Conservation (phyloP, 2,888 invertebrate genomes). For the Lycocerus yunnanus region DNA sequence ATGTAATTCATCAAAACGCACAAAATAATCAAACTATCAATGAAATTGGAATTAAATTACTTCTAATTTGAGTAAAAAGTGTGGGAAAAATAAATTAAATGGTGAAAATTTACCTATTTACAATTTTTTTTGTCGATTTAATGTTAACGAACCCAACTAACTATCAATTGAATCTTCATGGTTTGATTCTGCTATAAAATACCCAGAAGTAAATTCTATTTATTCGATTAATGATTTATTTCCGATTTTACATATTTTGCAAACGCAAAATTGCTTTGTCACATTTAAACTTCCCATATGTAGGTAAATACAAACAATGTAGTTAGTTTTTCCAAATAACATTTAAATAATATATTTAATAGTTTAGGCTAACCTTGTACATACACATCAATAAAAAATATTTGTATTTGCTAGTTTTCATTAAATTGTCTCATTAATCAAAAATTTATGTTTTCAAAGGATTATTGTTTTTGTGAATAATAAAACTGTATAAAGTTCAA, state of each 20-base stretch:
- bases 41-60: not conserved
- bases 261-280: not conserved
- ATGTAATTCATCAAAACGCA: not conserved
- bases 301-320: too few species aligned
- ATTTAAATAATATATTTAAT: not conserved
- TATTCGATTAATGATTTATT: slow-evolving; percentile 20
- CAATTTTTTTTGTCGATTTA: not conserved
- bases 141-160: slow-evolving; percentile 14
- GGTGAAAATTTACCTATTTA: not conserved
- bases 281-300: not conserved
- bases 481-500: not conserved
- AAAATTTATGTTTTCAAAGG: not conserved
- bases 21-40: not conserved
- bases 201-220: slow-evolving; percentile 4
- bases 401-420: not conserved
- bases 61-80: not conserved
- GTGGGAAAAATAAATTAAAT: not conserved
- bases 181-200: slow-evolving; percentile 15
- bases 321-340: too few species aligned
- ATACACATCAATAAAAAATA: not conserved
- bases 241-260: slow-evolving; percentile 15
- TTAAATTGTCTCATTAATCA: not conserved
- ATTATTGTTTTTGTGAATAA: not conserved
- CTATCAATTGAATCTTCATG: slow-evolving; percentile 21
- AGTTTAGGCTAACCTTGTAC: not conserved